Percentiles rank a stretch among this genome's conserved stretches.
These are phyloP conservation scores for Dicaeum eximium DNA, from an alignment of 2,113 vertebrate genomes.

Conservation along the genomic window DNA sequence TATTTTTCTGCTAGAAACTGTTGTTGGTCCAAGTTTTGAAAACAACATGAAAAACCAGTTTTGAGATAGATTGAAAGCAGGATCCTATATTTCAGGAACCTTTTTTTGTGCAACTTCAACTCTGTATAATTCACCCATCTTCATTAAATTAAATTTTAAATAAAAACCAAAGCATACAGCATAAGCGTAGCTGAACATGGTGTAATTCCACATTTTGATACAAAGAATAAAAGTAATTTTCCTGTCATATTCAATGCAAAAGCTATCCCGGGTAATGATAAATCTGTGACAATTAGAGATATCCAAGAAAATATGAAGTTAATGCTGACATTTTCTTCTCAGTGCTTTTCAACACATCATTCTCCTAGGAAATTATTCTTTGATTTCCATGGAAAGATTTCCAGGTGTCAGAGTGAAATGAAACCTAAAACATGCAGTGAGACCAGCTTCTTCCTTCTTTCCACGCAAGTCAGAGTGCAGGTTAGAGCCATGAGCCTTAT, in stretches of 20 bases:
- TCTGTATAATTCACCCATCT: neutral
- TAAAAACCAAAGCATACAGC: neutral
- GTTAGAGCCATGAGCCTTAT: neutral
- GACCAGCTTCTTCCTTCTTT: neutral
- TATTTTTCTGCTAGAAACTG: neutral
- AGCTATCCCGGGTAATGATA: neutral
- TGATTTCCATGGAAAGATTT: slow-evolving; percentile 26
- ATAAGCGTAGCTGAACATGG: neutral
- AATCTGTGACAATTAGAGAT: neutral
- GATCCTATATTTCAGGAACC: neutral
- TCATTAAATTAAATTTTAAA: slow-evolving; percentile 27
- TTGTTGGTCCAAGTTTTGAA: neutral
- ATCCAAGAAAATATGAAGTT: neutral
- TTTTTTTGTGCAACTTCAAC: neutral
- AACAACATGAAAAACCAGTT: neutral
- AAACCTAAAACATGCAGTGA: neutral
- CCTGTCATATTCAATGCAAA: neutral
- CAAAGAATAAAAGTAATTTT: neutral
- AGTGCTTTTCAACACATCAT: neutral
- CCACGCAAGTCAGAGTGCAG: neutral
- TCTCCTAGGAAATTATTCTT: slow-evolving; percentile 19
- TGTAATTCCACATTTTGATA: neutral
- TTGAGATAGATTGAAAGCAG: neutral
- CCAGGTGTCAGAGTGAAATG: neutral
- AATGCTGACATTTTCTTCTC: neutral